phyloP scores from a whole-genome alignment of 2,113 vertebrate genomes.

The Terrapene triunguis region DNA sequence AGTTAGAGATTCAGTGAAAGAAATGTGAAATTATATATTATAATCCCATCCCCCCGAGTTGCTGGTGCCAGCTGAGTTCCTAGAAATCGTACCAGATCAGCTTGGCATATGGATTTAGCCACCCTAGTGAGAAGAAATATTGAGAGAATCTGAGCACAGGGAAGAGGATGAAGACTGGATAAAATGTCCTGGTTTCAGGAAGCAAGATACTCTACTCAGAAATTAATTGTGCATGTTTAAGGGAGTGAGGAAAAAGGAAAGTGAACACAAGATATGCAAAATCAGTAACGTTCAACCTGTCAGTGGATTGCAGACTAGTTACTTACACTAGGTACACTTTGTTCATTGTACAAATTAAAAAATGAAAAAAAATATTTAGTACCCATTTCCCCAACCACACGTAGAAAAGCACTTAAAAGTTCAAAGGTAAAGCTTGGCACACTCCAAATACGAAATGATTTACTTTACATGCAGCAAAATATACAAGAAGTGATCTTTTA shows the following conservation, averaged over 20 bases:
- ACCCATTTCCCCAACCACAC: slow-evolving; percentile 77
- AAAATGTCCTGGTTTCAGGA: slow-evolving; percentile 44
- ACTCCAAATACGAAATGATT: slow-evolving; percentile 89
- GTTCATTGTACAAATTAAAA: slow-evolving; percentile 82
- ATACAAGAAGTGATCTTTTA: slow-evolving; percentile 85
- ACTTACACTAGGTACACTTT: slow-evolving; percentile 78
- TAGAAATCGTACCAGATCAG: slow-evolving; percentile 37
- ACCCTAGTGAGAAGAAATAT: not conserved
- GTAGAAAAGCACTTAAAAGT: slow-evolving; percentile 85
- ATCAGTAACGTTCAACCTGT: slow-evolving; percentile 81
- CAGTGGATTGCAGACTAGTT: slow-evolving; percentile 70
- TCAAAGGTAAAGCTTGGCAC: slow-evolving; percentile 87
- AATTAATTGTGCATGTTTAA: slow-evolving; percentile 48
- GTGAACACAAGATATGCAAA: slow-evolving; percentile 97
- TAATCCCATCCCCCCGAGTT: not conserved
- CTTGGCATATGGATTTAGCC: slow-evolving; percentile 1
- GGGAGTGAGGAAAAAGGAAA: slow-evolving; percentile 69
- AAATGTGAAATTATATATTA: not conserved
- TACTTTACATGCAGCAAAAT: slow-evolving; percentile 92
- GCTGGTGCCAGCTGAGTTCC: slow-evolving; percentile 31
- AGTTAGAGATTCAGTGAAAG: not conserved
- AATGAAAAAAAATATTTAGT: slow-evolving; percentile 71
- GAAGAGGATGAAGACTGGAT: slow-evolving; percentile 53
- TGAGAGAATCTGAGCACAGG: slow-evolving; percentile 44
- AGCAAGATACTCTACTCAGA: slow-evolving; percentile 56